These are phyloP conservation scores for Plecotus auritus DNA, from an alignment of 2,113 vertebrate species.

Conservation along the genomic window DNA sequence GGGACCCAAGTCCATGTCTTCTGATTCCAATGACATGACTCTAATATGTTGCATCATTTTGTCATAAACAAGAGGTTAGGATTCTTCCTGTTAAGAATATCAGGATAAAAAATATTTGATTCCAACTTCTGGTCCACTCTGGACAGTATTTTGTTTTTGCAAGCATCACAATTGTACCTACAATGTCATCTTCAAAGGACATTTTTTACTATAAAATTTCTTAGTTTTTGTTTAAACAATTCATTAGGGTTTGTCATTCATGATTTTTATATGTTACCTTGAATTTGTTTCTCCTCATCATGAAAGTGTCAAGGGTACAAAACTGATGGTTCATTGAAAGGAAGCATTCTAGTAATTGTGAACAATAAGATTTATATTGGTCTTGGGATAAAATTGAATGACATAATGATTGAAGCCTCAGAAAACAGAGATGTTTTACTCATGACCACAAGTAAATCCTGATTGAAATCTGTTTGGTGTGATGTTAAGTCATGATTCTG, in stretches of 20 bases:
- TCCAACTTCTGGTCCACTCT: not conserved
- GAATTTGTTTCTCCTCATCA: slow-evolving; percentile 28
- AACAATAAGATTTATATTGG: slow-evolving; percentile 33
- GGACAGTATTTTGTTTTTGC: slow-evolving; percentile 1
- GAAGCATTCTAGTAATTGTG: not conserved
- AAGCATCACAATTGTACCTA: not conserved
- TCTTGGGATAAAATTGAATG: slow-evolving; percentile 30
- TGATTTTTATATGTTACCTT: not conserved
- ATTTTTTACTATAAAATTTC: not conserved
- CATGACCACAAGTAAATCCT: slow-evolving; percentile 51
- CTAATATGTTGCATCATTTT: not conserved
- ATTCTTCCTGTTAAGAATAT: slow-evolving; percentile 12
- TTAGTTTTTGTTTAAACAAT: not conserved
- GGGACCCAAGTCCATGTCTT: not conserved
- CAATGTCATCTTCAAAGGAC: not conserved
- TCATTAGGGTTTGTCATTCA: not conserved
- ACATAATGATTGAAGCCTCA: slow-evolving; percentile 35
- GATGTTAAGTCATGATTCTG: slow-evolving; percentile 55
- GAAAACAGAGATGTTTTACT: slow-evolving; percentile 39
- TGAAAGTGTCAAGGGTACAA: not conserved
- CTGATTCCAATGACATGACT: not conserved
- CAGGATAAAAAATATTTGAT: not conserved
- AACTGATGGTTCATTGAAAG: not conserved
- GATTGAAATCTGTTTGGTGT: slow-evolving; percentile 51
- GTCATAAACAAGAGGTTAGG: not conserved